Evolutionary conservation across 2,888 invertebrate species (phyloP), one percentile per base, ranked within the genome.

Genomic region (Spodoptera picta): DNA sequence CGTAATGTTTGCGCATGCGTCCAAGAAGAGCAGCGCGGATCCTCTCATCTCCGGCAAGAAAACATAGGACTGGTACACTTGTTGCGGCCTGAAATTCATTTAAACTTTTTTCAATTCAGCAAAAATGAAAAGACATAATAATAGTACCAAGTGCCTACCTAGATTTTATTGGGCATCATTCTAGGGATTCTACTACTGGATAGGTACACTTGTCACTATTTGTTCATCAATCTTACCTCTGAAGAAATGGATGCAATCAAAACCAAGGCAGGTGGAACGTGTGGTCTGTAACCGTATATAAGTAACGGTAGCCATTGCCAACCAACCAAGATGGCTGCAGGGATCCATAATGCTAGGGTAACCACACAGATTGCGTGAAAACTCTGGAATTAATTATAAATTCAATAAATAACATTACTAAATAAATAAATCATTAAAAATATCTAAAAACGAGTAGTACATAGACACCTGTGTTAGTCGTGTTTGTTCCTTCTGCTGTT

Each of bases 1-100:
- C 94, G 77, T 95, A 95, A 65, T 95, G 87, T 65, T 88, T 91
- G 61, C 92, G 88, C 91, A 95, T 90, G 41, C 95, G 90, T n/a
- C 95, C 95, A 36, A 95, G 82, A 41, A 95, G 82, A 12, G 95
- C 95, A 41, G 95, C 94, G 12, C 95, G 88, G 3, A 95, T 83
- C 46, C 95, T 85, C 61, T 94, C 92, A 59, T 95, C 95, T 19
- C 87, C 88, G 4, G 90, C 87, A 59, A 95, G 81, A 80, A 92
- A 95, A 75, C 93, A 92, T 14, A 95, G 79, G 50, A 95, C 92
- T 45, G 95, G 95, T 56, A 95, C 82, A 70, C 94, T 90, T 10
- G 95, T 93, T 24, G 95, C 93, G 53, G 94, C 95, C 95, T 95
- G 81, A 48, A 87, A 36, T 36, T 9, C 1, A 36, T 36, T 36